phyloP scores from a whole-genome alignment of 1,140 invertebrate genomes.

The Camponotus pennsylvanicus region DNA sequence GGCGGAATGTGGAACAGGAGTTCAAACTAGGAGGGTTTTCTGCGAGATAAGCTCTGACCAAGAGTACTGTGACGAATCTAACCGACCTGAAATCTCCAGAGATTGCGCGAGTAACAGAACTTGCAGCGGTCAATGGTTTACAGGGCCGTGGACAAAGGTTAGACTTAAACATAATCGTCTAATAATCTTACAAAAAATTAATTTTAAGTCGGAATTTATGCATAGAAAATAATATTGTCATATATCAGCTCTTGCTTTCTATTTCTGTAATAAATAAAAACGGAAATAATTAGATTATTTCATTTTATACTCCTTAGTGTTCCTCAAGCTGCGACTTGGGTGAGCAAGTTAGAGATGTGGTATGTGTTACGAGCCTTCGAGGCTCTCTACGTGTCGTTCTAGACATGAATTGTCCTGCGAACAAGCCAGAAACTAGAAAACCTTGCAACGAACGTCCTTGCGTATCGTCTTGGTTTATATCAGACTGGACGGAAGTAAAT shows the following conservation, averaged over 20 bases:
- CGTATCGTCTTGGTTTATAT: slow-evolving; percentile 88
- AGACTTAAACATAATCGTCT: slow-evolving; percentile 75
- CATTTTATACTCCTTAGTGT: slow-evolving; percentile 86
- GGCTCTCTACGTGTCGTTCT: slow-evolving; percentile 81
- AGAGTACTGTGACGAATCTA: slow-evolving; percentile 84
- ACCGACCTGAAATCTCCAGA: slow-evolving; percentile 87
- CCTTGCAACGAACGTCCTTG: slow-evolving; percentile 86
- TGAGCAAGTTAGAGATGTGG: slow-evolving; percentile 87
- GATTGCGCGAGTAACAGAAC: slow-evolving; percentile 88
- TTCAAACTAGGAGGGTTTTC: slow-evolving; percentile 86
- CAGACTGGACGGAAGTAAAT: slow-evolving; percentile 88
- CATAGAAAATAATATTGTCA: background rate
- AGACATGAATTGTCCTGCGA: slow-evolving; percentile 84
- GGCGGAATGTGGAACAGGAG: slow-evolving; percentile 76
- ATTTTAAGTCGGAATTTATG: slow-evolving; percentile 68
- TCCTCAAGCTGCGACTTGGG: slow-evolving; percentile 89
- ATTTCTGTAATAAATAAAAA: background rate
- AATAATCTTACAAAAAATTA: slow-evolving; percentile 81
- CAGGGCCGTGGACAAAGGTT: slow-evolving; percentile 89
- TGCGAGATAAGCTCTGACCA: slow-evolving; percentile 80
- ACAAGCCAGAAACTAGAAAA: slow-evolving; percentile 83
- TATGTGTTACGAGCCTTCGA: slow-evolving; percentile 86
- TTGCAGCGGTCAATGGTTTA: slow-evolving; percentile 90
- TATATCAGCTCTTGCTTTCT: too few relatives aligned
- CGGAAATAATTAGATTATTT: slow-evolving; percentile 1